Percentiles rank a stretch among this genome's conserved stretches.
These are phyloP conservation scores for Hyperoplus immaculatus DNA, from an alignment of 2,797 vertebrate species.

Conservation along the genomic window DNA sequence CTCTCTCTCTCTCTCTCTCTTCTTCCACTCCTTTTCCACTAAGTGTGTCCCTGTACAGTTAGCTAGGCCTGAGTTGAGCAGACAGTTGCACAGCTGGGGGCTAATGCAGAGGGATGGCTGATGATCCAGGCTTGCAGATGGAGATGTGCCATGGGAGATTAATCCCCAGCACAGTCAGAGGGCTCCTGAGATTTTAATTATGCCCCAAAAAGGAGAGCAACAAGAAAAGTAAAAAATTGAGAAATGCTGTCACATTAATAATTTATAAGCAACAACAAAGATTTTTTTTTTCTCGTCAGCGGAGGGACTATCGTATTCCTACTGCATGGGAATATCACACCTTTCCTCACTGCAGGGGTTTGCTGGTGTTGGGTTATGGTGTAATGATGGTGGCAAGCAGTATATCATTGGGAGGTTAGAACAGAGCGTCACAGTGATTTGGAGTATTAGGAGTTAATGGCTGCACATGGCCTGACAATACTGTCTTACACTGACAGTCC, in stretches of 20 bases:
- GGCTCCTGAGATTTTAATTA: slow-evolving; percentile 84
- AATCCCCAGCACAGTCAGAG: slow-evolving; percentile 83
- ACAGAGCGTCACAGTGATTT: slow-evolving; percentile 17
- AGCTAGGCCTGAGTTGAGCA: slow-evolving; percentile 51
- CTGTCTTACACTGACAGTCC: background rate
- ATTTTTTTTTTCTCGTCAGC: slow-evolving; percentile 26
- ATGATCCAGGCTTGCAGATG: slow-evolving; percentile 78
- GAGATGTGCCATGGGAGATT: slow-evolving; percentile 87
- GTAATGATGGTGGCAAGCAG: slow-evolving; percentile 31
- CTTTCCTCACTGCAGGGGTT: slow-evolving; percentile 26
- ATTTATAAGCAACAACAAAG: slow-evolving; percentile 68
- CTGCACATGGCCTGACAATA: slow-evolving; percentile 5
- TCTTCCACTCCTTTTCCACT: slow-evolving; percentile 31
- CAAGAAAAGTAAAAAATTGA: slow-evolving; percentile 48
- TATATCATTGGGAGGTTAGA: slow-evolving; percentile 5
- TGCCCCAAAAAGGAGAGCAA: slow-evolving; percentile 54
- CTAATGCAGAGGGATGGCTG: slow-evolving; percentile 74
- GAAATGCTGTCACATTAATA: slow-evolving; percentile 68
- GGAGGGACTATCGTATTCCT: slow-evolving; percentile 28
- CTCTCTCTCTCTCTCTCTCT: slow-evolving; percentile 2
- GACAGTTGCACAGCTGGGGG: slow-evolving; percentile 78
- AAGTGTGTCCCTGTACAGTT: slow-evolving; percentile 29
- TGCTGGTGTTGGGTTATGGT: slow-evolving; percentile 32
- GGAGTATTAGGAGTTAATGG: slow-evolving; percentile 13
- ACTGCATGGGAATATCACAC: slow-evolving; percentile 35